Evolutionary conservation across 2,797 vertebrate species (phyloP).

Genomic region (Potorous gilbertii): DNA sequence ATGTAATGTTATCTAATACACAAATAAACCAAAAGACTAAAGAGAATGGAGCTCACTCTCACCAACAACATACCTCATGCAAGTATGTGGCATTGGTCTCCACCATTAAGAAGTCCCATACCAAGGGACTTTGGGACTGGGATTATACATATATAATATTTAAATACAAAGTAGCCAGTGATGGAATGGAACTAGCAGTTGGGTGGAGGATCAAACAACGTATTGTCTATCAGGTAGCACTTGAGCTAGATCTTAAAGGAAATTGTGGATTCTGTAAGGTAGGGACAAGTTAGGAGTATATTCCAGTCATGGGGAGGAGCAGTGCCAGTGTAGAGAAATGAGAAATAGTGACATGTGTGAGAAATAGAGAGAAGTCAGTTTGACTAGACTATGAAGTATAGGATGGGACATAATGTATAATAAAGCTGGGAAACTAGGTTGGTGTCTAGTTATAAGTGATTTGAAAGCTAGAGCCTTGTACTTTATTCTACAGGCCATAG

Average conservation of each 20-base stretch:
- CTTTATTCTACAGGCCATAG: not conserved
- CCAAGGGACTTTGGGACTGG: too few species aligned
- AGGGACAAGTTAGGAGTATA: not conserved
- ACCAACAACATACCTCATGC: not conserved
- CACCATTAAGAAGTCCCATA: not conserved
- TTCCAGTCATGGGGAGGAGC: not conserved
- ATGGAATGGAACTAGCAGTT: not conserved
- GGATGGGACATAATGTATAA: not conserved
- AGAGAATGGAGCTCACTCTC: not conserved
- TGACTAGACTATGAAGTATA: not conserved
- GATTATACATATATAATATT: not conserved
- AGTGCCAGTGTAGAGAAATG: not conserved
- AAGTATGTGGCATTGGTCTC: not conserved
- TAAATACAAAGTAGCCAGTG: not conserved
- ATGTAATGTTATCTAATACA: too few species aligned
- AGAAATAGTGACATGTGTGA: not conserved
- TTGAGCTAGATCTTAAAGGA: not conserved
- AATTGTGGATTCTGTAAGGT: not conserved
- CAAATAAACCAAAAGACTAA: not conserved
- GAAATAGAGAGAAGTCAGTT: not conserved
- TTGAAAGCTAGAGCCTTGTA: not conserved
- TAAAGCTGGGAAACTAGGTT: not conserved
- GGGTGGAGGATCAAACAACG: not conserved
- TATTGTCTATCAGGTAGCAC: not conserved
- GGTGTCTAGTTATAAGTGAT: not conserved